These are phyloP conservation scores for Hyla sarda DNA, from an alignment of 2,113 vertebrate species.

Conservation along the genomic window DNA sequence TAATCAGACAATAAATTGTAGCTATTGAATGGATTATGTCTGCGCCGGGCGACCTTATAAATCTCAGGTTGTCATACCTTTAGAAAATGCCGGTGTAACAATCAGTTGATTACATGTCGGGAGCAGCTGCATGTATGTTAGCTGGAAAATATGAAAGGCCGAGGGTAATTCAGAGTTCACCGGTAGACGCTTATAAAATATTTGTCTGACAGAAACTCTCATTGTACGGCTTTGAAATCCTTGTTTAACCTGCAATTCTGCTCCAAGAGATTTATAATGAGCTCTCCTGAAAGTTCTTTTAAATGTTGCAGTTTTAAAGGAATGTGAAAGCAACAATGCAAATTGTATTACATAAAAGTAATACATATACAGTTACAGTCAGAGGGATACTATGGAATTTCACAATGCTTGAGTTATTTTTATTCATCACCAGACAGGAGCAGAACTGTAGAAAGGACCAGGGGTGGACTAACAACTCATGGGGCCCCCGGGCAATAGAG, in stretches of 20 bases:
- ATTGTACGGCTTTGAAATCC: conserved; percentile 66
- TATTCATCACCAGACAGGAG: background rate
- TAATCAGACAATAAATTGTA: conserved; percentile 99
- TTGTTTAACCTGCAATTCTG: conserved; percentile 31
- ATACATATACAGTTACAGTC: background rate
- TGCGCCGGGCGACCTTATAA: conserved; percentile 91
- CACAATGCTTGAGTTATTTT: background rate
- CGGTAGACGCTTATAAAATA: conserved; percentile 72
- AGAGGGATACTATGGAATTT: background rate
- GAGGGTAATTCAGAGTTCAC: conserved; percentile 79
- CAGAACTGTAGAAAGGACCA: background rate
- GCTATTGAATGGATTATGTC: conserved; percentile 96
- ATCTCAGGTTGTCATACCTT: conserved; percentile 91
- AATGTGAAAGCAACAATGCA: background rate
- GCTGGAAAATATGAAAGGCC: conserved; percentile 78
- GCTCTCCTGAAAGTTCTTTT: conserved; percentile 6
- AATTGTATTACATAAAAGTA: background rate
- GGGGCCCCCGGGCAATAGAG: too few relatives aligned
- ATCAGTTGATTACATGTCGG: conserved; percentile 98
- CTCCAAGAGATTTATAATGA: conserved; percentile 26
- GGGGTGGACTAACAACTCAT: too few relatives aligned
- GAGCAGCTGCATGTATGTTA: conserved; percentile 80
- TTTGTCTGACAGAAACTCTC: conserved; percentile 65
- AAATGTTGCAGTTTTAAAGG: conserved; percentile 1
- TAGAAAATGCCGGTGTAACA: conserved; percentile 99